These are phyloP conservation scores for Furcifer pardalis DNA, from an alignment of 2,797 vertebrate genomes.

Conservation along the genomic window DNA sequence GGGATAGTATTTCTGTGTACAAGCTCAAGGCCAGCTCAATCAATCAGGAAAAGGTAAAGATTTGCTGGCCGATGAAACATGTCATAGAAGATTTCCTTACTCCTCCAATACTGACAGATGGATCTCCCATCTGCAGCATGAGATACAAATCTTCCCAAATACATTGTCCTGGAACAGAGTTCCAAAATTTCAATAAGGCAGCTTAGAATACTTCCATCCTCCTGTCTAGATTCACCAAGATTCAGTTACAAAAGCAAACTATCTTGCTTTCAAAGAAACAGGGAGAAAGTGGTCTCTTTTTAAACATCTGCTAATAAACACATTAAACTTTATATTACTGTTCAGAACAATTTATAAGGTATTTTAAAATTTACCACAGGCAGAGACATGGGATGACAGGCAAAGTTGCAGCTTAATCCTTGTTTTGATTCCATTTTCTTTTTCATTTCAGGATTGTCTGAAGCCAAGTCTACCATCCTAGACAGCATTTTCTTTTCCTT, in stretches of 20 bases:
- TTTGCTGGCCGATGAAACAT: constrained; percentile 16
- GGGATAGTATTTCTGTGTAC: constrained; percentile 7
- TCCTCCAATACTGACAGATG: constrained; percentile 19
- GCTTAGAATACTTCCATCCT: constrained; percentile 8
- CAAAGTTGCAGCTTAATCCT: neutral
- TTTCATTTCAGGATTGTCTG: neutral
- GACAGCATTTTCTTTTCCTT: constrained; percentile 6
- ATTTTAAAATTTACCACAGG: constrained; percentile 24
- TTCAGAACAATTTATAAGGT: constrained; percentile 13
- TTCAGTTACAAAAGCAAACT: neutral
- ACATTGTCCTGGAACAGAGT: neutral
- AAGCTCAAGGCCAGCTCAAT: constrained; percentile 30
- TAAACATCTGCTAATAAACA: constrained; percentile 3
- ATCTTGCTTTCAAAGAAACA: constrained; percentile 4
- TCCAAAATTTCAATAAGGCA: constrained; percentile 21
- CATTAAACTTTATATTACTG: constrained; percentile 13
- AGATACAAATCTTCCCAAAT: constrained; percentile 26
- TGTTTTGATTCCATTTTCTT: constrained; percentile 13
- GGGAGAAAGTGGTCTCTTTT: neutral
- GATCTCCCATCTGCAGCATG: constrained; percentile 10
- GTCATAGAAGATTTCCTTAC: neutral
- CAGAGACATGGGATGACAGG: neutral
- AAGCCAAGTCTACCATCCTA: neutral
- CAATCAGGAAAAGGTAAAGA: constrained; percentile 20
- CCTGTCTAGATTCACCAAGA: neutral